Conservation (phyloP, 2,113 vertebrate genomes). For the Chauna torquata region DNA sequence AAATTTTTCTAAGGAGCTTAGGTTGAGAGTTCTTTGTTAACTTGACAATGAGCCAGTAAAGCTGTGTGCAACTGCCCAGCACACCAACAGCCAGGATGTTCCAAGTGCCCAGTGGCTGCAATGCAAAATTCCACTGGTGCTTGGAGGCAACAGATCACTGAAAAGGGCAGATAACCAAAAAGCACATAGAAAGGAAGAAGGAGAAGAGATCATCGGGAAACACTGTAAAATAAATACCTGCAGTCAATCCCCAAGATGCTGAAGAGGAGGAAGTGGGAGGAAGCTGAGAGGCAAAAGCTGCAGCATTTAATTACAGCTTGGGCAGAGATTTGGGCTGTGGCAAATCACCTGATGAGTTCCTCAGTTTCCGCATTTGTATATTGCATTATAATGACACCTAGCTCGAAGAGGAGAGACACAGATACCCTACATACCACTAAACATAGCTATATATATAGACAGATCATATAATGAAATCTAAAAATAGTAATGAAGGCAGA, state of each 20-base stretch:
- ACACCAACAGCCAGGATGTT: background rate
- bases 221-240: background rate
- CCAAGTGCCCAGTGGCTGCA: background rate
- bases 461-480: background rate
- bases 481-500: background rate
- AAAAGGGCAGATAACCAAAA: background rate
- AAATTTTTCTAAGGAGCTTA: background rate
- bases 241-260: background rate
- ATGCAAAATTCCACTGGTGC: background rate
- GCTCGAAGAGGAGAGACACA: background rate
- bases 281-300: background rate
- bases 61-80: background rate
- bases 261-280: background rate
- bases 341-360: background rate
- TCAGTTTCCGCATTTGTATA: background rate
- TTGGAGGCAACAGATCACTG: background rate
- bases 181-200: background rate
- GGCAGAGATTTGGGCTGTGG: background rate
- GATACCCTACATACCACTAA: background rate
- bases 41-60: background rate
- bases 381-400: background rate
- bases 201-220: background rate
- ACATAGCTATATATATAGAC: background rate
- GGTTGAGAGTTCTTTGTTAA: background rate
- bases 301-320: background rate